These are phyloP conservation scores for Seira ritae DNA, from an alignment of 2,888 invertebrate species.

Conservation along the genomic window DNA sequence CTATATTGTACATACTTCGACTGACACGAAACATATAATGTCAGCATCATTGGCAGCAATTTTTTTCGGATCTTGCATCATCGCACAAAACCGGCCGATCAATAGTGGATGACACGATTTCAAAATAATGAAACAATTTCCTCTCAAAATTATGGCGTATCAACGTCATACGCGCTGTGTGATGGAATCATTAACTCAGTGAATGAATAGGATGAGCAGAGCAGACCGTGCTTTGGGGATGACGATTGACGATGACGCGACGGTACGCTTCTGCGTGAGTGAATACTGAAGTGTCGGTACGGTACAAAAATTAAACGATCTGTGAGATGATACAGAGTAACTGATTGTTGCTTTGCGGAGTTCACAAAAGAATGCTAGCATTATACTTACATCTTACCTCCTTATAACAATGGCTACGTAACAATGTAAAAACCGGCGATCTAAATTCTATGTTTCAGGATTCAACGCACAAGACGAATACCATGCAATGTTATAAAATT, in stretches of 20 bases:
- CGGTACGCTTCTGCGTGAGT: conserved; percentile 15
- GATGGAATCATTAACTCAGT: conserved; percentile 38
- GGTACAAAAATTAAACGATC: too few relatives aligned
- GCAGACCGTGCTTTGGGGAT: conserved; percentile 17
- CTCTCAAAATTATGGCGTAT: conserved; percentile 50
- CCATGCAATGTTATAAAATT: too few relatives aligned
- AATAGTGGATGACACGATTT: conserved; percentile 53
- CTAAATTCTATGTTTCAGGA: too few relatives aligned
- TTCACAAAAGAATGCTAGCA: too few relatives aligned
- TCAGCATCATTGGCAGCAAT: neutral
- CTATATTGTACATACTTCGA: too few relatives aligned
- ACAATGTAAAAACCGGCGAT: too few relatives aligned
- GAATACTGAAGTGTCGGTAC: conserved; percentile 26
- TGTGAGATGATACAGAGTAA: too few relatives aligned
- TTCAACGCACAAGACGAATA: too few relatives aligned
- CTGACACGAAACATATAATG: conserved; percentile 24
- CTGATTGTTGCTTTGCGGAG: too few relatives aligned
- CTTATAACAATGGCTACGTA: too few relatives aligned
- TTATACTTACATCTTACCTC: too few relatives aligned
- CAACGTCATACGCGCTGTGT: conserved; percentile 27
- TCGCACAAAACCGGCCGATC: conserved; percentile 22
- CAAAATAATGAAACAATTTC: conserved; percentile 48
- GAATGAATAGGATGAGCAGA: conserved; percentile 28
- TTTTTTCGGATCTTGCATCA: neutral
- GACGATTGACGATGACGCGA: conserved; percentile 40